Base-by-base conservation (phyloP, 2,797 vertebrate genomes). In the Zalophus californianus region DNA sequence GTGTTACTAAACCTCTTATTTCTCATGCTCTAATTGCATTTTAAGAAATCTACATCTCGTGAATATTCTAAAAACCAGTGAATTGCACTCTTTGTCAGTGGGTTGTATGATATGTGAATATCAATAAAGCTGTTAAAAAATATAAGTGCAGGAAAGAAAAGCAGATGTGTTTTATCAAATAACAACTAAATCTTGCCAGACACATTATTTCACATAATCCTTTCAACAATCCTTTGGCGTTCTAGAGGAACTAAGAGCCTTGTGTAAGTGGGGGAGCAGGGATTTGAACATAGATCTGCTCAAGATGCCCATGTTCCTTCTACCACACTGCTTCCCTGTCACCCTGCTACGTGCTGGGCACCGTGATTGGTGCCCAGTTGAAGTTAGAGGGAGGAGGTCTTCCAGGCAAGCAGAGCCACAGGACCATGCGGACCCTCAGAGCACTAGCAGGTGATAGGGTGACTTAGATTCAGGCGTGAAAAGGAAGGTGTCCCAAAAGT, bases 51-150 rank as follows among this genome's bases (percentile, higher is more conserved):
- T 79, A 86, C 94, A 5, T 66, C 29, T 14, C 70, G 20, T 68
- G 66, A 86, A 32, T 90, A 77, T 82, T 54, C 16, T 62, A 70
- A 84, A 94, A 88, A 88, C 27, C 38, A 44, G 32, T 90, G 41
- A 75, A 68, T 32, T 48, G 15, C 60, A 35, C 6, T 29, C 38
- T 94, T 95, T 83, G 73, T 60, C 35, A 56, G 18, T 27, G 27
- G 54, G 48, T 72, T 83, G 60, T 88, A 23, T 82, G 72, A 66
- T 70, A 73, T 25, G 14, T 83, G 6, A 89, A 48, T 58, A 21
- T 91, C 91, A 90, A 72, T 54, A 89, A 94, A 66, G 21, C 48
- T 73, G 23, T 92, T 82, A 78, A 91, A 82, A 82, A 88, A 58
- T 72, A 8, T 80, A 88, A 90, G 52, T 86, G 5, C 15, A 68